phyloP scores from a whole-genome alignment of 2,797 vertebrate species.

The Sebastes iracundus region DNA sequence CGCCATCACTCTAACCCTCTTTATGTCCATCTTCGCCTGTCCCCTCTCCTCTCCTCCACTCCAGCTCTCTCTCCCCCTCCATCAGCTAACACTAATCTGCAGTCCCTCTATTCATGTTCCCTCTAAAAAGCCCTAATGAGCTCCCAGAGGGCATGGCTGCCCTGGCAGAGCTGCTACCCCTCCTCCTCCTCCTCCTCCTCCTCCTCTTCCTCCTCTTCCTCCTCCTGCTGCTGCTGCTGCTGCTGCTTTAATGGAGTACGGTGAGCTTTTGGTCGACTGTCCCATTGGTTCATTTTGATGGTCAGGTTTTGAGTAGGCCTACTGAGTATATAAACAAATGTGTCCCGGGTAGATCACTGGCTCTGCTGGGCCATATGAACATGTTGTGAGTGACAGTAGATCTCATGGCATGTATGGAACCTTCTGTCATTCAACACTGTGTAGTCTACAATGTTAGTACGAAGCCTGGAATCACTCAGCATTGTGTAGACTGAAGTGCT shows the following conservation, averaged over 20 bases:
- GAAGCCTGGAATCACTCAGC: not conserved
- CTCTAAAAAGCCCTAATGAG: conserved; percentile 70
- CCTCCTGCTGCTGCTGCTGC: not conserved
- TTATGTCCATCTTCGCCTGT: conserved; percentile 28
- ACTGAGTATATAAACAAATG: not conserved
- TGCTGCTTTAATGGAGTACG: conserved; percentile 6
- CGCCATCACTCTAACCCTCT: conserved; percentile 41
- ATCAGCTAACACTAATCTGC: conserved; percentile 56
- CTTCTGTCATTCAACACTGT: no score
- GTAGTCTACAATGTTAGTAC: not conserved
- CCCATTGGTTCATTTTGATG: not conserved
- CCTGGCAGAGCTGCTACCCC: conserved; percentile 39
- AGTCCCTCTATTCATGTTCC: conserved; percentile 57
- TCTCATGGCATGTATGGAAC: not conserved
- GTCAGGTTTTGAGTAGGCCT: not conserved
- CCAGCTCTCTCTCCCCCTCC: conserved; percentile 29
- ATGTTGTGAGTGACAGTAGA: not conserved
- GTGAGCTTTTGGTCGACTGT: not conserved
- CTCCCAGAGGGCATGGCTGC: conserved; percentile 63
- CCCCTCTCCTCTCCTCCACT: conserved; percentile 38
- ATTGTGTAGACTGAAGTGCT: not conserved
- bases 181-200: not conserved
- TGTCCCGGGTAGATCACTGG: not conserved
- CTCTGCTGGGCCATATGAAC: not conserved
- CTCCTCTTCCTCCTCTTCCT: not conserved